Base-by-base conservation (phyloP, 2,113 vertebrate species). In the Cynoglossus semilaevis region DNA sequence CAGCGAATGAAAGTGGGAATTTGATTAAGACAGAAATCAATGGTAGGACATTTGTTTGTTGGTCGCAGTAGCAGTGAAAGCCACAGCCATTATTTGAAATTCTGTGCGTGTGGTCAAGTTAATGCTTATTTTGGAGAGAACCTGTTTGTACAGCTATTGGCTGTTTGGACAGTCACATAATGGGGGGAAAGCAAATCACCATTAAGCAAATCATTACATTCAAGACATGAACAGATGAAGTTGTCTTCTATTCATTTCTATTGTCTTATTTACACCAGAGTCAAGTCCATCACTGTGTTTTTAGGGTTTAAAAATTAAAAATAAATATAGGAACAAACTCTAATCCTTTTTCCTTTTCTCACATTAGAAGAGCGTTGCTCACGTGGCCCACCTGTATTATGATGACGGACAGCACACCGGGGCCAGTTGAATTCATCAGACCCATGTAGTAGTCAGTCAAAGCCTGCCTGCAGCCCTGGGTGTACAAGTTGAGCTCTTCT, bases 401-500 rank as follows among this genome's bases (percentile, higher is more conserved):
- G 57, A 92, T 89, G 64, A 90, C 82, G 16, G 90, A 88, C 52
- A 92, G 75, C 29, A 92, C 89, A 0, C 76, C 74, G 1, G 87
- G 90, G 18, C 92, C 91, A 9, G 90, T 92, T 19, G 87, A 88
- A 49, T 92, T 92, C 90, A 93, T 88, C 54, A 92, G 59, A 14
- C 81, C 86, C 82, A 92, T 92, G 83, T 91, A 92, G 80, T 92
- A 91, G 64, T 79, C 83, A 12, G 86, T 86, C 50, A 93, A 82
- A 19, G 91, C 90, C 82, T 92, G 78, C 29, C 91, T 88, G 9
- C 92, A 93, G 63, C 92, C 92, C 0, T 80, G 85, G 52, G 1
- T 82, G 80, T 89, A 74, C 56, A 93, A 82, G 74, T 93, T 93
- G 19, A 92, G 90, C 44, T 93, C 91, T 57, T 93, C 92, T 2